phyloP scores from a whole-genome alignment of 1,140 invertebrate genomes.

The Pogonus chalceus region DNA sequence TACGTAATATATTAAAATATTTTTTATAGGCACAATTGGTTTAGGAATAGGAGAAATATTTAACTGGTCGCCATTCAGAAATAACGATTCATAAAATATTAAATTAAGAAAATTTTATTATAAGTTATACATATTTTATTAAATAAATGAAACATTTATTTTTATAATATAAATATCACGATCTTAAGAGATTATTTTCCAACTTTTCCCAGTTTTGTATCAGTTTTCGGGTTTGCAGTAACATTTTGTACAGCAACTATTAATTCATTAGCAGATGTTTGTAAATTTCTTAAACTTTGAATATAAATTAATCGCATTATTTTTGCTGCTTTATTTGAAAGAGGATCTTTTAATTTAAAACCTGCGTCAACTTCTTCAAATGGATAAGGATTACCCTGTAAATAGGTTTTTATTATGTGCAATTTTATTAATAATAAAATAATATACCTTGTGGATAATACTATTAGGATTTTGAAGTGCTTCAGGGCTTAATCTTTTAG shows the following conservation, averaged over 20 bases:
- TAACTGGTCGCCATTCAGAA: conserved; percentile 25
- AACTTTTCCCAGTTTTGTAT: conserved; percentile 88
- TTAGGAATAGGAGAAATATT: conserved; percentile 26
- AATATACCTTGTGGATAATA: conserved; percentile 25
- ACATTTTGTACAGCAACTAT: conserved; percentile 85
- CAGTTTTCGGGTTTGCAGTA: conserved; percentile 95
- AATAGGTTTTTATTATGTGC: conserved; percentile 12
- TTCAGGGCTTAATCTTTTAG: conserved; percentile 52
- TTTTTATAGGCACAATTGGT: conserved; percentile 19
- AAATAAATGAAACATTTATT: conserved; percentile 1
- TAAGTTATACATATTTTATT: conserved; percentile 9
- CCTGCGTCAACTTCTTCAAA: conserved; percentile 57
- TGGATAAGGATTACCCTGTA: conserved; percentile 54
- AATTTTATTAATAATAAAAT: conserved; percentile 4
- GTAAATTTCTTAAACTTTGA: conserved; percentile 79
- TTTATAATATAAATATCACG: not conserved
- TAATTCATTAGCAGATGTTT: conserved; percentile 90
- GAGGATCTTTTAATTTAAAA: conserved; percentile 57
- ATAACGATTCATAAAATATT: conserved; percentile 7
- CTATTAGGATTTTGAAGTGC: conserved; percentile 51
- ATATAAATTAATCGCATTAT: conserved; percentile 83
- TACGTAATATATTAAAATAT: not conserved
- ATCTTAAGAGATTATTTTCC: conserved; percentile 46
- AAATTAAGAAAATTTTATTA: conserved; percentile 8
- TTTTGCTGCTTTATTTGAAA: conserved; percentile 67